phyloP scores from a whole-genome alignment of 2,888 invertebrate species.

The Meloe dianella region DNA sequence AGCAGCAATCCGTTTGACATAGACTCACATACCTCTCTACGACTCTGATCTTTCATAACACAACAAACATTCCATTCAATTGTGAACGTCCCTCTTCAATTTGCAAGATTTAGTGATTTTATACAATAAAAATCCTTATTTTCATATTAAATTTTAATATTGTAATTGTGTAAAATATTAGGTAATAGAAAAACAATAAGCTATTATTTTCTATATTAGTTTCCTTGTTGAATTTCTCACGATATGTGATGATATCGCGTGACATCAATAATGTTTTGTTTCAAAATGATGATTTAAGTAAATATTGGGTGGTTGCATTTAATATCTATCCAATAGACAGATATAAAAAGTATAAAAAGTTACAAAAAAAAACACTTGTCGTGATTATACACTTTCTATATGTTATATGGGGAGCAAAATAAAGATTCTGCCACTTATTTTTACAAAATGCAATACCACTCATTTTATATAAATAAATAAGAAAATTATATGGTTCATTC shows the following conservation, averaged over 20 bases:
- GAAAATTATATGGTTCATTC: constrained; percentile 11
- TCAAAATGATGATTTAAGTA: constrained; percentile 7
- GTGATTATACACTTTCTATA: not conserved
- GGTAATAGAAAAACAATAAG: not conserved
- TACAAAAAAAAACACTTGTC: not conserved
- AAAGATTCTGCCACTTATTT: constrained; percentile 8
- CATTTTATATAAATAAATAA: constrained; percentile 12
- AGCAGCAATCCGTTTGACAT: constrained; percentile 53
- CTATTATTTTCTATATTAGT: not conserved
- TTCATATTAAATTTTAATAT: too few relatives aligned
- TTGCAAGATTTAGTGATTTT: not conserved
- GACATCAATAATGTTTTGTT: constrained; percentile 6
- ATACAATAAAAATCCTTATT: not conserved
- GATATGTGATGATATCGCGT: constrained; percentile 10
- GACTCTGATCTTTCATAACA: constrained; percentile 23
- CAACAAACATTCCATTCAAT: constrained; percentile 27
- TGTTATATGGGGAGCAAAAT: not conserved
- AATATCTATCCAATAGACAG: not conserved
- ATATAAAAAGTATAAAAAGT: too few relatives aligned
- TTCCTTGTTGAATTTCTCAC: not conserved
- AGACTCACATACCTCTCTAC: constrained; percentile 47
- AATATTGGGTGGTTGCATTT: constrained; percentile 1
- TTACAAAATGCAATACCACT: constrained; percentile 4
- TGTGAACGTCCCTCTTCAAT: not conserved
- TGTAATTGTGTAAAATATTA: too few relatives aligned